phyloP scores from a whole-genome alignment of 2,797 vertebrate species.

The Neoniphon sammara region DNA sequence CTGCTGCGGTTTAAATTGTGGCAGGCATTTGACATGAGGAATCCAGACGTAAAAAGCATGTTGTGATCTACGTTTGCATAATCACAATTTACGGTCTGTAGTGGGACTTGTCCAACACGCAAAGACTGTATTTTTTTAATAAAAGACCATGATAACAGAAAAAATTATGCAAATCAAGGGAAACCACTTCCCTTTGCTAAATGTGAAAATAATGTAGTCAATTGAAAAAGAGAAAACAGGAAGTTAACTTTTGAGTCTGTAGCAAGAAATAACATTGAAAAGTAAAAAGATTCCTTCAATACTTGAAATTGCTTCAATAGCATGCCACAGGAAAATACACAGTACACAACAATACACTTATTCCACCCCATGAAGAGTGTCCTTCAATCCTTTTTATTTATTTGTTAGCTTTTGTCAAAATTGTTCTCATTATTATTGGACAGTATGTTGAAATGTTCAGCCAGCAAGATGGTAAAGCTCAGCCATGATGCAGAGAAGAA shows the following conservation, averaged over 20 bases:
- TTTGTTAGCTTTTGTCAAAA: not conserved
- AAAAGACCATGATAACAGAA: constrained; percentile 8
- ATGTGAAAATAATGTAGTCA: constrained; percentile 2
- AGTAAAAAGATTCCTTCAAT: not conserved
- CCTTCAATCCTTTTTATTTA: not conserved
- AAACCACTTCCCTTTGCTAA: not conserved
- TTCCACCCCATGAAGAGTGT: not conserved
- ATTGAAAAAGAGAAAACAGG: constrained; percentile 51
- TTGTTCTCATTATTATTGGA: not conserved
- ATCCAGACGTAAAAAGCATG: not conserved
- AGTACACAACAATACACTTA: too few relatives aligned
- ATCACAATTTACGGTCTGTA: not conserved
- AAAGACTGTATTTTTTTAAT: not conserved
- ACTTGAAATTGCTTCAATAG: constrained; percentile 1
- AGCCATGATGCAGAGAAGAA: constrained; percentile 1
- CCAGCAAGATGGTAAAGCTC: constrained; percentile 4
- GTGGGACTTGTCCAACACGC: not conserved
- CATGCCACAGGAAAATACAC: not conserved
- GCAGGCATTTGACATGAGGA: not conserved
- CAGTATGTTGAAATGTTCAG: not conserved
- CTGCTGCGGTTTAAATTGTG: not conserved
- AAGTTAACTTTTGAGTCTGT: constrained; percentile 43
- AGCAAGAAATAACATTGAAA: constrained; percentile 43
- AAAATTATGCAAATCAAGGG: constrained; percentile 7
- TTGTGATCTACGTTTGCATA: not conserved